These are phyloP conservation scores for Morelia viridis DNA, from an alignment of 2,797 vertebrate genomes.

Conservation along the genomic window DNA sequence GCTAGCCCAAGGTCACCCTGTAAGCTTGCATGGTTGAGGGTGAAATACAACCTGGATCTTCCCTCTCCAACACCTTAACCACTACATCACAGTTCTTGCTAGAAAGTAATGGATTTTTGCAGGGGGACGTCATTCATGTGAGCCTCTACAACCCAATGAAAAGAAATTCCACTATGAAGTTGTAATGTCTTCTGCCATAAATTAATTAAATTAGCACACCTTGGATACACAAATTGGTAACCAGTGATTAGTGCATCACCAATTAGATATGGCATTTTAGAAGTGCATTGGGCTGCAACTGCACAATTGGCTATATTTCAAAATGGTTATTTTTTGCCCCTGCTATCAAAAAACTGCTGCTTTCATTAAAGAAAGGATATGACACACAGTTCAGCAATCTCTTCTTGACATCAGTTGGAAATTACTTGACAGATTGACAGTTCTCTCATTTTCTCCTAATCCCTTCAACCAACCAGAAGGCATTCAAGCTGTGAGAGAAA, in stretches of 20 bases:
- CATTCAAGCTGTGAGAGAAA: constrained; percentile 54
- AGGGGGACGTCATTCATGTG: not conserved
- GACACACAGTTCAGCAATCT: constrained; percentile 37
- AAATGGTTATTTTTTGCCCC: not conserved
- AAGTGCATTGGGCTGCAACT: not conserved
- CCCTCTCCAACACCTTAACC: not conserved
- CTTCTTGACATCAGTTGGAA: constrained; percentile 56
- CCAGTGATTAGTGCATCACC: not conserved
- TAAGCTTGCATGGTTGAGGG: not conserved
- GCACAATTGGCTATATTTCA: not conserved
- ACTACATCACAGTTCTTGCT: not conserved
- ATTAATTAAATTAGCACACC: constrained; percentile 1
- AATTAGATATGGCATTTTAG: not conserved
- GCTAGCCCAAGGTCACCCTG: not conserved
- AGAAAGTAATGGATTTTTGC: not conserved
- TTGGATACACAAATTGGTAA: not conserved
- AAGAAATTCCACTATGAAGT: not conserved
- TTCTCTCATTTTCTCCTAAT: constrained; percentile 61
- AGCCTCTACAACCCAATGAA: not conserved
- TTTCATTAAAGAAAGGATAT: constrained; percentile 33
- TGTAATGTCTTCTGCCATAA: not conserved
- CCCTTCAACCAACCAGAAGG: constrained; percentile 57
- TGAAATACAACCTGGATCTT: not conserved
- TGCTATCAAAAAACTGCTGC: not conserved
- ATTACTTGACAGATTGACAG: constrained; percentile 53